Percentiles rank a stretch among this genome's conserved stretches.
Conservation (phyloP, 1,140 invertebrate species). For the Pissodes strobi region DNA sequence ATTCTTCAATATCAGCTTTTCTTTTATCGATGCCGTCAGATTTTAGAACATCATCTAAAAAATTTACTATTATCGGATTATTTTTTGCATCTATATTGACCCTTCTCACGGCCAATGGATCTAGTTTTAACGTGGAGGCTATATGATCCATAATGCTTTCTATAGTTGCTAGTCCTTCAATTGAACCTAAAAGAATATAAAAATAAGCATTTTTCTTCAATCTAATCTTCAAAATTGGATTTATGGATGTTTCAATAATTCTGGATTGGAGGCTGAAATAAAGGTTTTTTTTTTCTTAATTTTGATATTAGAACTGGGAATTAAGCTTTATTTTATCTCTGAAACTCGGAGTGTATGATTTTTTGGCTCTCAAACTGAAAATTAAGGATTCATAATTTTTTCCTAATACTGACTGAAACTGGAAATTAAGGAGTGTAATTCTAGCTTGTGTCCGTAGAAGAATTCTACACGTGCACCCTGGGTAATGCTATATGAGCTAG, state of each 20-base stretch:
- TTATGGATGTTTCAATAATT: too few relatives aligned
- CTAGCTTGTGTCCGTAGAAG: too few relatives aligned
- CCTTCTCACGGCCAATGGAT: constrained; percentile 69
- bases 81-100: constrained; percentile 62
- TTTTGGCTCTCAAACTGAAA: too few relatives aligned
- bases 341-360: too few relatives aligned
- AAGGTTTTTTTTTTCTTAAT: not conserved
- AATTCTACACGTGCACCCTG: too few relatives aligned
- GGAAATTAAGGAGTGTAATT: too few relatives aligned
- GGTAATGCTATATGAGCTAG: too few relatives aligned
- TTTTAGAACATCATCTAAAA: constrained; percentile 64
- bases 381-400: too few relatives aligned
- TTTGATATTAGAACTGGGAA: not conserved
- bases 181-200: constrained; percentile 45
- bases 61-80: constrained; percentile 42
- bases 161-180: constrained; percentile 66
- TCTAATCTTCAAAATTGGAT: not conserved
- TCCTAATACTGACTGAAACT: too few relatives aligned
- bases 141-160: constrained; percentile 86
- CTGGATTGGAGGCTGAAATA: too few relatives aligned
- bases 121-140: constrained; percentile 65
- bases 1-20: constrained; percentile 60
- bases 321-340: not conserved
- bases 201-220: not conserved
- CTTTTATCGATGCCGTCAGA: constrained; percentile 66